Percentiles rank a stretch among this genome's conserved stretches.
Conservation (phyloP, 2,888 invertebrate genomes). For the Atethmia centrago region DNA sequence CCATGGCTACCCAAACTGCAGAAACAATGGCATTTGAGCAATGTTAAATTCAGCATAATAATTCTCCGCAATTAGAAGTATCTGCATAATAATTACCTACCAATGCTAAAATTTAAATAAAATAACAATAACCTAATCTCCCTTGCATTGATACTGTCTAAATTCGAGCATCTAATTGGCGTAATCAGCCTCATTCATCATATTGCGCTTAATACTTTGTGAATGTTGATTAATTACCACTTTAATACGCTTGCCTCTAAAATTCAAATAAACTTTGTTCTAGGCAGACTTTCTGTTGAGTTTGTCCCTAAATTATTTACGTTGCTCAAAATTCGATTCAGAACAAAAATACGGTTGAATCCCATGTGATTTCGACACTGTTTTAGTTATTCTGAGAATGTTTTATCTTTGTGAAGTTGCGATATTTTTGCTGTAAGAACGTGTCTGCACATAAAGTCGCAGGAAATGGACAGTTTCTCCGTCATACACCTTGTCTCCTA, state of each 20-base stretch:
- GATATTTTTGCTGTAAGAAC: constrained; percentile 12
- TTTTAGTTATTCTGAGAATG: constrained; percentile 16
- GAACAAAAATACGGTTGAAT: constrained; percentile 12
- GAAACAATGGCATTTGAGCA: neutral
- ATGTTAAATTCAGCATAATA: neutral
- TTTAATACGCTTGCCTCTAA: constrained; percentile 56
- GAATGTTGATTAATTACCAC: constrained; percentile 67
- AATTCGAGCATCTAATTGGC: constrained; percentile 61
- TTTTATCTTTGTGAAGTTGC: constrained; percentile 7
- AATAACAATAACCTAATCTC: constrained; percentile 43
- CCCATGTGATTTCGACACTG: constrained; percentile 4
- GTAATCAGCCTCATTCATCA: constrained; percentile 65
- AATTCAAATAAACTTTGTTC: constrained; percentile 61
- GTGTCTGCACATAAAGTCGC: constrained; percentile 12
- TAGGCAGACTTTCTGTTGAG: constrained; percentile 45
- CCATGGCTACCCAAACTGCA: neutral
- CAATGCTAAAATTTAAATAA: constrained; percentile 21
- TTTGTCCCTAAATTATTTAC: constrained; percentile 35
- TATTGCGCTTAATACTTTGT: constrained; percentile 60
- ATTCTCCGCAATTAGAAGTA: too few species aligned
- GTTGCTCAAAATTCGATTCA: constrained; percentile 23
- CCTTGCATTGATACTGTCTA: constrained; percentile 50
- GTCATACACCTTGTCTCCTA: constrained; percentile 26
- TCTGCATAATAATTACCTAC: constrained; percentile 2
- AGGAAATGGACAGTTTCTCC: constrained; percentile 29